Percentiles rank a stretch among this genome's conserved stretches.
These are phyloP conservation scores for Zosterops pallidus DNA, from an alignment of 2,113 vertebrate genomes.

Conservation along the genomic window DNA sequence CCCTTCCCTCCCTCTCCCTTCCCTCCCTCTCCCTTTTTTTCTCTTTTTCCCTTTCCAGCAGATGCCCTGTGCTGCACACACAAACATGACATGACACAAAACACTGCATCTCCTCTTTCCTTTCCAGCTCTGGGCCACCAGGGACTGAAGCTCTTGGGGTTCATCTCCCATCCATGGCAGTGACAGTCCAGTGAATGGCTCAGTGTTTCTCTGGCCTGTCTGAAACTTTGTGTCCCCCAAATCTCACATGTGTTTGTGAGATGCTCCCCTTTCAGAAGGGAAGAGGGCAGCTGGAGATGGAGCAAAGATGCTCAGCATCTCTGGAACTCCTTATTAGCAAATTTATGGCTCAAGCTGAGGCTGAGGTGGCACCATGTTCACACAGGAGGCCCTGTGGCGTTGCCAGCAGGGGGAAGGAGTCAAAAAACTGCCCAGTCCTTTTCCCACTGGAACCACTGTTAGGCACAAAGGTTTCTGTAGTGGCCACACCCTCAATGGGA, in stretches of 20 bases:
- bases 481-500: not conserved
- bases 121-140: not conserved
- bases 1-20: too few relatives aligned
- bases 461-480: not conserved
- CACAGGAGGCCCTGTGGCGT: rapidly evolving
- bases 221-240: not conserved
- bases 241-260: not conserved
- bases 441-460: not conserved
- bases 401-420: not conserved
- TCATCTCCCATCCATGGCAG: not conserved
- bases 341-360: rapidly evolving
- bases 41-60: too few relatives aligned
- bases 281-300: not conserved
- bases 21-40: too few relatives aligned
- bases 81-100: not conserved
- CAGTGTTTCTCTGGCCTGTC: not conserved
- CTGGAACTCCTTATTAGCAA: not conserved
- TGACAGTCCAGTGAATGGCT: not conserved
- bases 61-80: rapidly evolving
- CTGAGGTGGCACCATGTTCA: not conserved
- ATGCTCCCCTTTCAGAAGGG: not conserved
- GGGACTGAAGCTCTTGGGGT: not conserved
- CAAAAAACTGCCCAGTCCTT: not conserved
- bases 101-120: not conserved
- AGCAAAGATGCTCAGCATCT: not conserved